These are phyloP conservation scores for Salvelinus alpinus DNA, from an alignment of 2,113 vertebrate species.

Conservation along the genomic window DNA sequence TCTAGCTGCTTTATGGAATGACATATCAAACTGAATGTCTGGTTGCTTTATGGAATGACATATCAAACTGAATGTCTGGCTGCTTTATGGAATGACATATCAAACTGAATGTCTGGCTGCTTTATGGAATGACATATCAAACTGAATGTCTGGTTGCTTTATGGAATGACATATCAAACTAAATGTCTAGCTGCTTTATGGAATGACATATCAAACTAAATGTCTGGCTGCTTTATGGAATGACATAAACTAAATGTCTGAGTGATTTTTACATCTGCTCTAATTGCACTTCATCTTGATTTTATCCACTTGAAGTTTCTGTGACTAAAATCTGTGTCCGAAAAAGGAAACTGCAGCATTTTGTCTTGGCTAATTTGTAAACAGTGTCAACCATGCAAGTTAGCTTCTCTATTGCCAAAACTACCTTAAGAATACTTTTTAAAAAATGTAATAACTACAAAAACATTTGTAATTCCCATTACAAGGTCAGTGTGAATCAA, in stretches of 20 bases:
- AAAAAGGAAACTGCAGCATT: constrained; percentile 74
- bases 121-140: no score
- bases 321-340: constrained; percentile 44
- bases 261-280: constrained; percentile 53
- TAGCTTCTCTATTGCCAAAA: constrained; percentile 57
- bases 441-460: constrained; percentile 27
- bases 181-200: no score
- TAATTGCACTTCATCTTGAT: constrained; percentile 79
- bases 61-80: no score
- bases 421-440: constrained; percentile 22
- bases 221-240: no score
- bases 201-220: no score
- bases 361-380: constrained; percentile 74
- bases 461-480: constrained; percentile 55
- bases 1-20: no score
- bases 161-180: no score
- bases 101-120: no score
- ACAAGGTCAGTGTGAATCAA: constrained; percentile 68
- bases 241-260: constrained; percentile 8
- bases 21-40: no score
- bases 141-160: no score
- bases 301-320: constrained; percentile 47
- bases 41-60: no score
- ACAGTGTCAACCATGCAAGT: constrained; percentile 71
- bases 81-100: no score